Conservation (phyloP, 1,140 invertebrate genomes). For the Drosophila lowei region DNA sequence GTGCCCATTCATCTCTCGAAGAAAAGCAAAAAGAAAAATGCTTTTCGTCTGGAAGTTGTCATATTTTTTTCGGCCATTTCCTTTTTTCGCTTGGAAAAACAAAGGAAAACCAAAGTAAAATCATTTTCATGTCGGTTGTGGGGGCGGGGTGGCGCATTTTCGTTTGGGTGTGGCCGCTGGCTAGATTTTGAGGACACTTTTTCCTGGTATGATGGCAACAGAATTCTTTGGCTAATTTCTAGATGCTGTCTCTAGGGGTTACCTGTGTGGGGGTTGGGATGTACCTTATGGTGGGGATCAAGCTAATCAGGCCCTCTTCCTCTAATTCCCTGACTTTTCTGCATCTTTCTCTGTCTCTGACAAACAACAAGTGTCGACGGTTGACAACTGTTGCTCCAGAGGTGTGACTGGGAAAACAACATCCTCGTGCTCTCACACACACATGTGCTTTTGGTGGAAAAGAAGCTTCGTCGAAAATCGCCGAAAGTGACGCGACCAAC, state of each 20-base stretch:
- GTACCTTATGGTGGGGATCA: too few species aligned
- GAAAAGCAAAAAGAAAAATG: slow-evolving; percentile 11
- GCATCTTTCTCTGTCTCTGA: not conserved
- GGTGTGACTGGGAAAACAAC: slow-evolving; percentile 9
- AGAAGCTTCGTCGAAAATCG: slow-evolving; percentile 69
- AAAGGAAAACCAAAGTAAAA: slow-evolving; percentile 43
- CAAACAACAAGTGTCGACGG: slow-evolving; percentile 66
- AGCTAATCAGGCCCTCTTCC: too few species aligned
- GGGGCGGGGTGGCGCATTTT: slow-evolving; percentile 16
- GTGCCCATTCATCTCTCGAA: too few species aligned
- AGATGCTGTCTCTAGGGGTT: too few species aligned
- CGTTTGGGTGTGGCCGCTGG: slow-evolving; percentile 32
- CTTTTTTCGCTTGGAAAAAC: slow-evolving; percentile 7
- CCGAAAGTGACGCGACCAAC: slow-evolving; percentile 65
- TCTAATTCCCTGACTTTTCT: too few species aligned
- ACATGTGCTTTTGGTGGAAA: slow-evolving; percentile 1
- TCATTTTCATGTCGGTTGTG: slow-evolving; percentile 41
- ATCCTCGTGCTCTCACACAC: not conserved
- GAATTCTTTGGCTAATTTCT: too few species aligned
- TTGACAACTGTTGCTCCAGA: slow-evolving; percentile 69
- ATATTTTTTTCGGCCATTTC: slow-evolving; percentile 22
- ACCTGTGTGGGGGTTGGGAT: too few species aligned
- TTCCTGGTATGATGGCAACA: too few species aligned
- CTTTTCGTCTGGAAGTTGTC: slow-evolving; percentile 30
- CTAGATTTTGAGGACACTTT: not conserved